Percentiles rank a stretch among this genome's conserved stretches.
These are phyloP conservation scores for Zootoca vivipara DNA, from an alignment of 2,113 vertebrate species.

Conservation along the genomic window DNA sequence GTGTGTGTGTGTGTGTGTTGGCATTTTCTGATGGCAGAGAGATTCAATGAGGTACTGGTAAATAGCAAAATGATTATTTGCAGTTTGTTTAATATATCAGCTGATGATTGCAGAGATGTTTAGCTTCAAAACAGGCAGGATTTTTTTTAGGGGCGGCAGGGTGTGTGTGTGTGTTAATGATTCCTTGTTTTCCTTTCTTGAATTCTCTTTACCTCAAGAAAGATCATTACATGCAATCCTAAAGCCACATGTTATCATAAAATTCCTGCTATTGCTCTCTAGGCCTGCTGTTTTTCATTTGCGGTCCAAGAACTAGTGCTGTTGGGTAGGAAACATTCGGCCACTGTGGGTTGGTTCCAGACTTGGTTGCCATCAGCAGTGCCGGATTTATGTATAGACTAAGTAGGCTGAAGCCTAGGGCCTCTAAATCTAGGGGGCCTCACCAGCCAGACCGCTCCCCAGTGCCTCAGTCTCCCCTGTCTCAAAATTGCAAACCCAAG, in stretches of 20 bases:
- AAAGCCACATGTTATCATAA: constrained; percentile 12
- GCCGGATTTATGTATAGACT: no score
- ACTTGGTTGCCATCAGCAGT: no score
- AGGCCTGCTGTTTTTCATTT: not conserved
- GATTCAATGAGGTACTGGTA: not conserved
- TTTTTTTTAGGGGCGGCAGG: no score
- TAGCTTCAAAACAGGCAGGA: constrained; percentile 2
- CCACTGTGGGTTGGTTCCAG: not conserved
- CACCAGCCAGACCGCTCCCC: no score
- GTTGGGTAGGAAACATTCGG: not conserved
- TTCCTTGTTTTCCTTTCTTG: constrained; percentile 22
- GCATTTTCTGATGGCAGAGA: not conserved
- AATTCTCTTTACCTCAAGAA: constrained; percentile 27
- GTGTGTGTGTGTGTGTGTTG: not conserved
- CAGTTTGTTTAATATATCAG: not conserved
- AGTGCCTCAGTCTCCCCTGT: no score
- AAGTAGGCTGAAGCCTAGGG: no score
- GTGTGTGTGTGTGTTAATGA: not conserved
- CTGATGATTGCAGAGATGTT: not conserved
- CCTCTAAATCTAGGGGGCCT: no score
- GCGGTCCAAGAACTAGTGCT: fast-evolving
- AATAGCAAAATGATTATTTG: not conserved
- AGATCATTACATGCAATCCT: constrained; percentile 19
- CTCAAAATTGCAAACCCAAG: no score
- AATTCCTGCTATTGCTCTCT: not conserved